Percentiles rank a stretch among this genome's conserved stretches.
These are phyloP conservation scores for Tachyglossus aculeatus DNA, from an alignment of 2,797 vertebrate genomes.

Conservation along the genomic window DNA sequence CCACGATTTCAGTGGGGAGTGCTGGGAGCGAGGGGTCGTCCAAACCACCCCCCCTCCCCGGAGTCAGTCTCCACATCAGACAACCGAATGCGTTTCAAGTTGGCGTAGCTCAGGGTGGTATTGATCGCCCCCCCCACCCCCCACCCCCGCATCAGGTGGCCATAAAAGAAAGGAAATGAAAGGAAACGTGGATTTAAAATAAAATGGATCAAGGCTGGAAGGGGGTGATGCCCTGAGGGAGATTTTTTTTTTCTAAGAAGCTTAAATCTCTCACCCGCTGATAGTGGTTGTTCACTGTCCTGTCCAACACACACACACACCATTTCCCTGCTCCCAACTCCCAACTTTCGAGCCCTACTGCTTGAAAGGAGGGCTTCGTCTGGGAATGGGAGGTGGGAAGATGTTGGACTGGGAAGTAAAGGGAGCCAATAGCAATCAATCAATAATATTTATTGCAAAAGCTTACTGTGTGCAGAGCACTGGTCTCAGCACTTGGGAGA, in stretches of 20 bases:
- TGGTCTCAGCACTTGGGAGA: too few species aligned
- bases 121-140: too few species aligned
- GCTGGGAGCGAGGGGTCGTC: neutral
- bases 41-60: too few species aligned
- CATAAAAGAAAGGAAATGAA: conserved; percentile 63
- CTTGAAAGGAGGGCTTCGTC: too few species aligned
- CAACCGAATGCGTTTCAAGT: conserved; percentile 40
- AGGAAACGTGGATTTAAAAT: conserved; percentile 59
- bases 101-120: conserved; percentile 6
- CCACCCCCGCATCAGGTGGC: neutral
- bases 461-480: too few species aligned
- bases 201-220: conserved; percentile 67
- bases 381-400: too few species aligned
- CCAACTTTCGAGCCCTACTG: too few species aligned
- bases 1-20: accelerated
- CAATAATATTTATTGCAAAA: too few species aligned
- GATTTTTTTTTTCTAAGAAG: conserved; percentile 46
- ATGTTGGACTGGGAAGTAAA: too few species aligned
- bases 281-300: conserved; percentile 50
- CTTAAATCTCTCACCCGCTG: conserved; percentile 48
- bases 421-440: too few species aligned
- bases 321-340: too few species aligned
- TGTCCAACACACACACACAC: too few species aligned
- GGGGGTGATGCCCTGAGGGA: conserved; percentile 49
- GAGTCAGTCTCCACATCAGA: conserved; percentile 20